These are phyloP conservation scores for Turnix velox DNA, from an alignment of 2,113 vertebrate genomes.

Conservation along the genomic window DNA sequence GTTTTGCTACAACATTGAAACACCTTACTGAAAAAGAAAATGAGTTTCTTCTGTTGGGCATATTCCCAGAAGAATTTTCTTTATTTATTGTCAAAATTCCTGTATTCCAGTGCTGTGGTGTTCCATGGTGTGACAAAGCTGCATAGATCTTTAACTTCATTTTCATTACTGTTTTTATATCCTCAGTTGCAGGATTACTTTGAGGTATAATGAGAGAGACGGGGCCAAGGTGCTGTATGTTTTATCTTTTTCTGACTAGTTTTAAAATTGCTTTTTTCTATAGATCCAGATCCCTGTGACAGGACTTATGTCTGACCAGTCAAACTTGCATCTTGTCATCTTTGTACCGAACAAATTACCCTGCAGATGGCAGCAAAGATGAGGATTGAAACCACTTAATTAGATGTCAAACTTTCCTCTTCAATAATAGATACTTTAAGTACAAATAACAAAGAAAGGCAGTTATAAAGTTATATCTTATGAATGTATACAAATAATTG, in stretches of 20 bases:
- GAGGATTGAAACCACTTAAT: neutral
- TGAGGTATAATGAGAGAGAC: neutral
- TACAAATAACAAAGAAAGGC: neutral
- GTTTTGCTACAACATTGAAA: neutral
- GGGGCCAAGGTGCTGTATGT: neutral
- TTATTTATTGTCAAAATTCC: neutral
- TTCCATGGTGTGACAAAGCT: neutral
- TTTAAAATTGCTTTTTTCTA: neutral
- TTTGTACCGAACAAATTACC: neutral
- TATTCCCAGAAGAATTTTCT: neutral
- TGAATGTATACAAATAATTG: neutral
- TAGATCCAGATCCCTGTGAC: fast-evolving
- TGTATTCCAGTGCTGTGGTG: neutral
- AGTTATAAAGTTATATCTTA: neutral
- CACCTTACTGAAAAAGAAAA: neutral
- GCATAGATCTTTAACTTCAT: neutral
- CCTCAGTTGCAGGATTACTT: neutral
- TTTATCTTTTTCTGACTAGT: neutral
- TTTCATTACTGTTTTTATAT: neutral
- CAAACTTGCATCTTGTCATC: neutral
- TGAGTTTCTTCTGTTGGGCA: neutral
- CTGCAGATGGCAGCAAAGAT: constrained; percentile 57
- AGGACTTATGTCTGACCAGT: neutral
- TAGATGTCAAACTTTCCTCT: neutral
- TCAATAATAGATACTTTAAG: neutral